Percentiles rank a stretch among this genome's conserved stretches.
These are phyloP conservation scores for Rhinophrynus dorsalis DNA, from an alignment of 2,797 vertebrate species.

Conservation along the genomic window DNA sequence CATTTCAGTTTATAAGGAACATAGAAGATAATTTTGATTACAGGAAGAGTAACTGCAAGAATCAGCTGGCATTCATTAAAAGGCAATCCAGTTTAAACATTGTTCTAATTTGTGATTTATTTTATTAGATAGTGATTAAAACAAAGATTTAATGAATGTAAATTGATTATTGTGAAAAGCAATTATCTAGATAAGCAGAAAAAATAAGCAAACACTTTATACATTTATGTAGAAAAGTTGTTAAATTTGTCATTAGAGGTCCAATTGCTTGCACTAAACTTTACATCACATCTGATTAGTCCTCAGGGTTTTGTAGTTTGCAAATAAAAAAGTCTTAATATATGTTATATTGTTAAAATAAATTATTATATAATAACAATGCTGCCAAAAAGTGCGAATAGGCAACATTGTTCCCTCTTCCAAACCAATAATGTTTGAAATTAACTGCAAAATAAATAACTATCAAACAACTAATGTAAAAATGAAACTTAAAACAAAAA, in stretches of 20 bases:
- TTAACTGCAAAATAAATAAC: too few species aligned
- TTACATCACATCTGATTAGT: too few species aligned
- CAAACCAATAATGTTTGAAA: too few species aligned
- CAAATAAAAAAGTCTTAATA: too few species aligned
- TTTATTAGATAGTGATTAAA: slow-evolving; percentile 33
- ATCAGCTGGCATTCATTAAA: slow-evolving; percentile 24
- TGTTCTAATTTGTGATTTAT: slow-evolving; percentile 12
- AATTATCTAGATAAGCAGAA: slow-evolving; percentile 24
- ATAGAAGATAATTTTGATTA: background rate
- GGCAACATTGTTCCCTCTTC: too few species aligned
- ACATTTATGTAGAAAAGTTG: background rate
- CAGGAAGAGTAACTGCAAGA: background rate
- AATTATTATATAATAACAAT: background rate
- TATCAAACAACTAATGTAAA: too few species aligned
- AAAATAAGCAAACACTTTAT: slow-evolving; percentile 1
- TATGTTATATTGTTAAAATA: background rate
- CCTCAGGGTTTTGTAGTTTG: too few species aligned
- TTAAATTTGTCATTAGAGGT: background rate
- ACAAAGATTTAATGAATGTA: slow-evolving; percentile 25
- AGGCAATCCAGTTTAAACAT: slow-evolving; percentile 4
- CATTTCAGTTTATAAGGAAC: background rate
- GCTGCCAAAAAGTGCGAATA: background rate
- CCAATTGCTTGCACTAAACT: background rate
- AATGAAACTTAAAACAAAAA: too few species aligned
- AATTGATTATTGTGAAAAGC: slow-evolving; percentile 29